Conservation (phyloP, 1,140 invertebrate genomes). For the Hermetia illucens region DNA sequence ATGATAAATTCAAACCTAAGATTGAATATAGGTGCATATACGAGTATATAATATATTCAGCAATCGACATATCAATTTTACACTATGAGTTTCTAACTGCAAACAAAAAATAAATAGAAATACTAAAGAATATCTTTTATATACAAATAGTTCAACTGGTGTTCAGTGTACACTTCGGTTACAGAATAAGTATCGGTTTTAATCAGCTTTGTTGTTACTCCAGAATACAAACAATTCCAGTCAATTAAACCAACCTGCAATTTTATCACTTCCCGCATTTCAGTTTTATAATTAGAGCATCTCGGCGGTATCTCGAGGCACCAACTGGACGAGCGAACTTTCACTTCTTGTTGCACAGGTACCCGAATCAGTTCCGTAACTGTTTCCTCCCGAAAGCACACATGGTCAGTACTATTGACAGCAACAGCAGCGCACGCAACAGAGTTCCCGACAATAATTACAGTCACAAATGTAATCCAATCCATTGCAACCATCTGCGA, state of each 20-base stretch:
- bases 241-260: constrained; percentile 35
- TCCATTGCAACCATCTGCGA: constrained; percentile 28
- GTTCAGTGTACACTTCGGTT: too few relatives aligned
- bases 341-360: constrained; percentile 43
- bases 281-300: constrained; percentile 45
- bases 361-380: constrained; percentile 34
- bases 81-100: too few relatives aligned
- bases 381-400: constrained; percentile 30
- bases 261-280: constrained; percentile 41
- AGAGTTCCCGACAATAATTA: constrained; percentile 31
- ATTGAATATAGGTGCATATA: too few relatives aligned
- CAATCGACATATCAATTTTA: too few relatives aligned
- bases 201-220: neutral
- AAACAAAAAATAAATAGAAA: too few relatives aligned
- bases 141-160: too few relatives aligned
- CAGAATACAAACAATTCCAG: neutral
- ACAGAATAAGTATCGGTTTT: neutral
- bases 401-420: constrained; percentile 9
- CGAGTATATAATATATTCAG: too few relatives aligned
- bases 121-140: too few relatives aligned
- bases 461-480: constrained; percentile 32
- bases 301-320: constrained; percentile 51
- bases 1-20: too few relatives aligned
- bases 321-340: constrained; percentile 49
- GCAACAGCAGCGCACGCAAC: constrained; percentile 9